Evolutionary conservation across 2,797 vertebrate species (phyloP).

Genomic region (Ctenopoma kingsleyae): DNA sequence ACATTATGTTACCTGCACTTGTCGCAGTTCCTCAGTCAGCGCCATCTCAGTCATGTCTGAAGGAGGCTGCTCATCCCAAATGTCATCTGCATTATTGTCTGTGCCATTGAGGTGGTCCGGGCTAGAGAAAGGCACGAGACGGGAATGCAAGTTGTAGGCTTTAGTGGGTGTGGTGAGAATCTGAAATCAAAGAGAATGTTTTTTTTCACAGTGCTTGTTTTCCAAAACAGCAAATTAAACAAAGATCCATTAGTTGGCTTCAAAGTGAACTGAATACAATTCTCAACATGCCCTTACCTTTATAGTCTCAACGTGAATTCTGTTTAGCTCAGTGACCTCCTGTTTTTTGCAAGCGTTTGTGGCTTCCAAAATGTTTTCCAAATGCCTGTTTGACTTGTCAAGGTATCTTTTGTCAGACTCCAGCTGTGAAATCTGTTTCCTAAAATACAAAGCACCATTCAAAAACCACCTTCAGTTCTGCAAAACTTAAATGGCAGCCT

Average conservation of each 20-base stretch:
- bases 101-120: constrained; percentile 83
- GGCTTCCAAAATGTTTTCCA: constrained; percentile 96
- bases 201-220: not conserved
- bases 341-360: constrained; percentile 90
- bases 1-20: constrained; percentile 85
- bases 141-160: constrained; percentile 88
- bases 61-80: constrained; percentile 88
- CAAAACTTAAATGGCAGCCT: constrained; percentile 1
- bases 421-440: constrained; percentile 91
- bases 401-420: constrained; percentile 94
- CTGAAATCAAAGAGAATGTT: constrained; percentile 69
- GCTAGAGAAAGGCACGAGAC: constrained; percentile 84
- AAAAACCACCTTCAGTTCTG: constrained; percentile 21
- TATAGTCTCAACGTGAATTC: constrained; percentile 92
- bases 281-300: constrained; percentile 83
- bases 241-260: not conserved
- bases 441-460: constrained; percentile 70
- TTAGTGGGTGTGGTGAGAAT: constrained; percentile 94
- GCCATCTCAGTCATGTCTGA: constrained; percentile 92
- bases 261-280: not conserved
- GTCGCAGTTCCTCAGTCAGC: constrained; percentile 90
- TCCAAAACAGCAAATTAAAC: not conserved
- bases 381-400: constrained; percentile 91
- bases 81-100: constrained; percentile 71
- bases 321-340: constrained; percentile 93